phyloP scores from a whole-genome alignment of 2,888 invertebrate genomes.

The Meloe dianella region DNA sequence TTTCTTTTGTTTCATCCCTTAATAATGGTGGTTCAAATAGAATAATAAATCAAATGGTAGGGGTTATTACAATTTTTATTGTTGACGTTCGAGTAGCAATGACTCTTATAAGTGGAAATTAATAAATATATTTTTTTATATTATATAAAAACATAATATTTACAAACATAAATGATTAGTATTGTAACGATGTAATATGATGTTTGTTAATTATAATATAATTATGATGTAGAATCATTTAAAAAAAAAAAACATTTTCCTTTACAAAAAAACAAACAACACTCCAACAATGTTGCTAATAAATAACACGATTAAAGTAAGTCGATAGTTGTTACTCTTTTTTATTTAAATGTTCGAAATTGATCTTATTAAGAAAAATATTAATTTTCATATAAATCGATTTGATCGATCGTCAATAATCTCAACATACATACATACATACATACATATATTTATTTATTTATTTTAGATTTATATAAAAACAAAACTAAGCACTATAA shows the following conservation, averaged over 20 bases:
- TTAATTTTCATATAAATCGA: conserved; percentile 29
- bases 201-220: too few species aligned
- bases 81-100: conserved; percentile 51
- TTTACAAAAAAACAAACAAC: conserved; percentile 37
- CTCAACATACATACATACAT: conserved; percentile 24
- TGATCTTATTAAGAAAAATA: conserved; percentile 25
- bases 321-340: not conserved
- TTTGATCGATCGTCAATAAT: conserved; percentile 34
- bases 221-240: conserved; percentile 40
- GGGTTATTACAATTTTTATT: conserved; percentile 54
- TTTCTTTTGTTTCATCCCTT: too few species aligned
- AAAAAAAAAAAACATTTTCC: conserved; percentile 35
- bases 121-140: conserved; percentile 55
- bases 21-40: too few species aligned
- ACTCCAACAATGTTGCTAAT: conserved; percentile 36
- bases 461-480: conserved; percentile 20
- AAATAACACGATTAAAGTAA: conserved; percentile 16
- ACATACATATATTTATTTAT: too few species aligned
- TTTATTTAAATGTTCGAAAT: not conserved
- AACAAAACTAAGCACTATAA: conserved; percentile 33
- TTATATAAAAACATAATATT: conserved; percentile 60
- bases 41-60: conserved; percentile 26
- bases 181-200: conserved; percentile 44
- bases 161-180: conserved; percentile 58
- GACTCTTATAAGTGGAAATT: conserved; percentile 53